A percentile compares a stretch with the other conserved stretches of the same genome.
Conservation (phyloP, 2,888 invertebrate species). For the Cheilosia variabilis region DNA sequence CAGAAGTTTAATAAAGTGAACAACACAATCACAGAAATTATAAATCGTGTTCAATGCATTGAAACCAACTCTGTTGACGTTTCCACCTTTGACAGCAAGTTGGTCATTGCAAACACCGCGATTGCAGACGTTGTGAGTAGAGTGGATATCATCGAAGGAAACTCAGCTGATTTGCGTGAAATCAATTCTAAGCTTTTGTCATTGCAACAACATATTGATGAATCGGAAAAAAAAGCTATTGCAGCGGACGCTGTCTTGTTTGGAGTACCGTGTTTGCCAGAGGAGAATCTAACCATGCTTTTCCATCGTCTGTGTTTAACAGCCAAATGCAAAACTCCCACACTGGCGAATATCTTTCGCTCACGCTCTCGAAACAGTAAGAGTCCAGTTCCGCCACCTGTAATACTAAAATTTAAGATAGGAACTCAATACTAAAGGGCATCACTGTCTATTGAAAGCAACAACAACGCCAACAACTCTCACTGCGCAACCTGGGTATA, state of each 20-base stretch:
- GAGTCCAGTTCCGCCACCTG: not conserved
- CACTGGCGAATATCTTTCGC: not conserved
- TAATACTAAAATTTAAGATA: not conserved
- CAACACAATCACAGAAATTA: too few relatives aligned
- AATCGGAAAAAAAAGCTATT: not conserved
- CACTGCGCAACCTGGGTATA: not conserved
- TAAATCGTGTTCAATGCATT: too few relatives aligned
- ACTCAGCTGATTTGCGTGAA: too few relatives aligned
- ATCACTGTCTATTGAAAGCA: not conserved
- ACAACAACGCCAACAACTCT: too few relatives aligned
- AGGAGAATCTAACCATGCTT: not conserved
- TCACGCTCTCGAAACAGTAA: not conserved
- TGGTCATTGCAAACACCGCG: too few relatives aligned
- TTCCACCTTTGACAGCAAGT: too few relatives aligned
- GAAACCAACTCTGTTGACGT: too few relatives aligned
- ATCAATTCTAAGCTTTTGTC: too few relatives aligned
- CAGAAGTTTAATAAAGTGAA: too few relatives aligned
- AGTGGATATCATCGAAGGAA: too few relatives aligned
- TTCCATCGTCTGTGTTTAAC: too few relatives aligned
- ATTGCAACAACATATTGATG: not conserved
- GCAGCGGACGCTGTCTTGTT: not conserved
- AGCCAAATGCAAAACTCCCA: not conserved
- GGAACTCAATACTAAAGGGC: not conserved
- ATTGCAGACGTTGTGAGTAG: too few relatives aligned
- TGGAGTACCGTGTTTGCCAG: not conserved